Base-by-base conservation (phyloP, 2,113 vertebrate species). In the Cygnus buccinator region DNA sequence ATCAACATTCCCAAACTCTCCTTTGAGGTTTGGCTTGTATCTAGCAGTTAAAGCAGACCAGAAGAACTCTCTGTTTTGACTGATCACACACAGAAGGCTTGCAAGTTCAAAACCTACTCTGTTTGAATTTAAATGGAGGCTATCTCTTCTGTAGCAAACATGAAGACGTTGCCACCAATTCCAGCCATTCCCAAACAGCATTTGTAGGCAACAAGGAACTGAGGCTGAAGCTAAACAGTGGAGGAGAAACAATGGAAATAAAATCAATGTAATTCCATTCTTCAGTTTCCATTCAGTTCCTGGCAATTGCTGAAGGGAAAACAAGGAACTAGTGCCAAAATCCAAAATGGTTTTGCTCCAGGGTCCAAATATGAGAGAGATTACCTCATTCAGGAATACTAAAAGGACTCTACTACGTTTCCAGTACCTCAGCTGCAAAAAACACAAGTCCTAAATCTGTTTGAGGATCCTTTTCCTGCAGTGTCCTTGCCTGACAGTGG, bases 271-370 rank as follows among this genome's bases (percentile, higher is more conserved):
- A 29, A 89, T 76, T 95, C 91, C 62, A 46, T 70, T 92, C 80
- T 87, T 72, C 46, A 84, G 43, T 70, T 94, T 79, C 93, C 50
- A 65, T 79, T n/a, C 39, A 41, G 39, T 57, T 93, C 63, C 85
- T 91, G 82, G 92, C 58, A 78, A 52, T 21, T 81, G n/a, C 55
- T 89, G 52, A 75, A 91, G 94, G 87, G 81, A 93, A 97, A 97
- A 81, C 79, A 75, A 76, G 54, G 33, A 73, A 43, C 75, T 82
- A 25, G 6, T 96, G 92, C 91, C 87, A 97, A 89, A 97, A 94
- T 39, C 31, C 70, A 92, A 70, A 96, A 61, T 59, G 70, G 63
- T 87, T 87, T 83, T 84, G 82, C 52, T 91, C 52, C 71, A 94
- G 19, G 16, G 19, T 37, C n/a, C 33, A 59, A 39, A 26, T 70